Percentiles rank a stretch among this genome's conserved stretches.
Evolutionary conservation across 2,797 vertebrate genomes (phyloP).

Genomic region (Anolis apletophallus): DNA sequence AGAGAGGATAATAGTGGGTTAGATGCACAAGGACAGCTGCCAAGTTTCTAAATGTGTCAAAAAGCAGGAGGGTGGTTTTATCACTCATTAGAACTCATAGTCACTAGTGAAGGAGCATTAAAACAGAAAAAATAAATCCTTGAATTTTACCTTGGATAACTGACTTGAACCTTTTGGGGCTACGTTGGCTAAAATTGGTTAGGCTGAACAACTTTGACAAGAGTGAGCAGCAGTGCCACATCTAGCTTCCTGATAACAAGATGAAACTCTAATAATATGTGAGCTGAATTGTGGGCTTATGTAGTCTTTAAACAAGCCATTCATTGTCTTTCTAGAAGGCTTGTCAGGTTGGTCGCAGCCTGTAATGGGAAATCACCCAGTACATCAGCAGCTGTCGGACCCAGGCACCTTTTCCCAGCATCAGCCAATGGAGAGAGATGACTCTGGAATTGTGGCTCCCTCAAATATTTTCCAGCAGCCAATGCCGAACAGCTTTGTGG

Average conservation of each 20-base stretch:
- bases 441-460: slow-evolving; percentile 96
- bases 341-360: slow-evolving; percentile 99
- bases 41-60: neutral
- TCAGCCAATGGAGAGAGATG: slow-evolving; percentile 98
- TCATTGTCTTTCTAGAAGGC: slow-evolving; percentile 84
- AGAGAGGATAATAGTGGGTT: neutral
- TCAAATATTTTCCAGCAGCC: slow-evolving; percentile 98
- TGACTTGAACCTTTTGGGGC: neutral
- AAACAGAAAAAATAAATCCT: neutral
- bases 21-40: neutral
- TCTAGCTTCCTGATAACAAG: neutral
- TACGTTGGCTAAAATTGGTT: neutral
- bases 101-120: neutral
- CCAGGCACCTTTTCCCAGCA: slow-evolving; percentile 96
- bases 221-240: neutral
- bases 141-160: neutral
- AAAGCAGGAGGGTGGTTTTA: neutral
- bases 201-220: neutral
- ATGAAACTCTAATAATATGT: neutral
- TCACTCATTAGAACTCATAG: too few relatives aligned
- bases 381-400: slow-evolving; percentile 94
- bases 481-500: slow-evolving; percentile 95
- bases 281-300: neutral
- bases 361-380: slow-evolving; percentile 92
- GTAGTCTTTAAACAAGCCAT: slow-evolving; percentile 11